Evolutionary conservation across 2,797 vertebrate species (phyloP), one percentile per base, ranked within the genome.

Genomic region (Momotus momota): DNA sequence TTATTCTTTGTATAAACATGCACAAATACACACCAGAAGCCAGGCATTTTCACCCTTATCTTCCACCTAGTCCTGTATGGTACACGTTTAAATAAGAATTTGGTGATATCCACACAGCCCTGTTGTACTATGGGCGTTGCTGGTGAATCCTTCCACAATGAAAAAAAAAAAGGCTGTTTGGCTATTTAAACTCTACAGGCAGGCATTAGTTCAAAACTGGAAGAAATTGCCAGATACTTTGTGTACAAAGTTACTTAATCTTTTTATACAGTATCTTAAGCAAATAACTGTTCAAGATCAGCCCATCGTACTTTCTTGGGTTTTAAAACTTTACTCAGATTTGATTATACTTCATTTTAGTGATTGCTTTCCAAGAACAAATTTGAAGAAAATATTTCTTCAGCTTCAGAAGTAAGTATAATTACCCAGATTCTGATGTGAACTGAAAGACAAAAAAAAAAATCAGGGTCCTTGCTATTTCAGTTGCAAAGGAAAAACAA

Each of bases 391-490:
- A 61, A 52, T 46, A 45, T 43, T 93, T 71, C 23, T 61, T 14
- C 61, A 71, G 51, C 27, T 85, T 67, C 46, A 82, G 12, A 48
- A 67, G 22, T 52, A 81, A 88, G 54, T 14, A 41, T 4, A 82
- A n/a, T 8, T 46, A 71, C 7, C 12, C 10, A 7, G 3, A 3
- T 57, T 89, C 40, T 74, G 49, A 81, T n/a, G 27, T 29, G 26
- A 89, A 38, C 18, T 10, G 14, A 22, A 87, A 81, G 52, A 55
- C 25, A 60, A 80, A 91, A 92, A 73, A 73, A 91, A 71, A 51
- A 51, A 17, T 51, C n/a, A 58, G 7, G 8, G 9, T 40, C 9
- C 64, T 79, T 79, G 29, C 49, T 83, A 48, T 51, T 51, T 60
- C 29, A 60, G 20, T 35, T 70, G 40, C 7, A 48, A 58, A 86